phyloP scores from a whole-genome alignment of 1,140 invertebrate genomes.

The Ptiloglossa arizonensis region DNA sequence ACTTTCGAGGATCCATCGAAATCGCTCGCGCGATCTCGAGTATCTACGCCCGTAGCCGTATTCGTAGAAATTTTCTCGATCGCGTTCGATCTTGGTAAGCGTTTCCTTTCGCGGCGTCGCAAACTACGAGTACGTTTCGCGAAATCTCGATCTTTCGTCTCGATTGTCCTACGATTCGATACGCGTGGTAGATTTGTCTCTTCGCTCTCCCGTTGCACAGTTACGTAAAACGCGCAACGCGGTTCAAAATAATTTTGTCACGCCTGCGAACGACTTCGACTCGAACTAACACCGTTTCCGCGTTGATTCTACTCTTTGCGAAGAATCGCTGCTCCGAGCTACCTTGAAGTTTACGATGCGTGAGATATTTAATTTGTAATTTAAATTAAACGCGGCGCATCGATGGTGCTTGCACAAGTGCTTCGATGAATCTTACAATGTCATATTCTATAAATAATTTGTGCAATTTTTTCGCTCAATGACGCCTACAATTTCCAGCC shows the following conservation, averaged over 20 bases:
- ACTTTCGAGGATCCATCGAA: constrained; percentile 22
- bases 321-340: background rate
- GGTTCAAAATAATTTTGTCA: too few relatives aligned
- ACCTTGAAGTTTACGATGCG: background rate
- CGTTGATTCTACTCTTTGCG: background rate
- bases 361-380: constrained; percentile 2
- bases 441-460: constrained; percentile 23
- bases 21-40: background rate
- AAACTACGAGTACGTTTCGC: too few relatives aligned
- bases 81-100: too few relatives aligned
- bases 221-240: too few relatives aligned
- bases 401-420: background rate
- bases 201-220: too few relatives aligned
- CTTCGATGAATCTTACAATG: background rate
- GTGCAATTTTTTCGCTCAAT: background rate
- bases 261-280: too few relatives aligned
- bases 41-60: background rate
- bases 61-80: too few relatives aligned
- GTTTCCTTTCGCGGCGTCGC: too few relatives aligned
- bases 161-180: too few relatives aligned
- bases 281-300: background rate
- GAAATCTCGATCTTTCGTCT: too few relatives aligned
- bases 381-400: background rate
- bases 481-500: constrained; percentile 3
- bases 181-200: too few relatives aligned